These are phyloP conservation scores for Cathartes aura DNA, from an alignment of 2,113 vertebrate species.

Conservation along the genomic window DNA sequence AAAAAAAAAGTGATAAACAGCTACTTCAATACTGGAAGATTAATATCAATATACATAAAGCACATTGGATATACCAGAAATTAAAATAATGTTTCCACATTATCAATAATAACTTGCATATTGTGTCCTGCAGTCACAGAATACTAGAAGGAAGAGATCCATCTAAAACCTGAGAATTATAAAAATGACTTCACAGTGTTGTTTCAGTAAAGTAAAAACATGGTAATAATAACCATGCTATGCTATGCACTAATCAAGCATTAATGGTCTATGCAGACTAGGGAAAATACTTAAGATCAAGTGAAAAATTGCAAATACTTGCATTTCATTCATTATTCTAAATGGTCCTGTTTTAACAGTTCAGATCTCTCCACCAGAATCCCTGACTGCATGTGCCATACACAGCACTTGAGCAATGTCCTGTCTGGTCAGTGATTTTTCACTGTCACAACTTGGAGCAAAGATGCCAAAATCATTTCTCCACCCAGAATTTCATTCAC, in stretches of 20 bases:
- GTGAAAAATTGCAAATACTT: background rate
- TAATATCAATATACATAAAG: background rate
- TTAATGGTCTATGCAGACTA: background rate
- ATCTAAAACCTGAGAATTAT: background rate
- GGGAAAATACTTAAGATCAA: background rate
- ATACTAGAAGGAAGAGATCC: background rate
- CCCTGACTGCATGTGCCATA: background rate
- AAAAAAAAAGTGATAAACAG: background rate
- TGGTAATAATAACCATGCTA: background rate
- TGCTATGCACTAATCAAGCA: background rate
- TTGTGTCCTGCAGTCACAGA: background rate
- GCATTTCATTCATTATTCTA: background rate
- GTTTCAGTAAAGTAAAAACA: background rate
- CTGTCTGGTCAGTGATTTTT: background rate
- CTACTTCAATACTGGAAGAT: background rate
- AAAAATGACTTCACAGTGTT: background rate
- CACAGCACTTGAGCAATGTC: background rate
- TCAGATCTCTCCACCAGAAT: background rate
- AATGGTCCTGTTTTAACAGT: background rate
- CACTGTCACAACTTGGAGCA: background rate
- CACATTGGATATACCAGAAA: background rate
- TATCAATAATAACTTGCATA: background rate
- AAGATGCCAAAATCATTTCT: constrained; percentile 19
- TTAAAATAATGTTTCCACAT: background rate
- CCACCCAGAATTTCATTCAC: background rate